Conservation (phyloP, 2,113 vertebrate genomes). For the Myrmophylax atrothorax region DNA sequence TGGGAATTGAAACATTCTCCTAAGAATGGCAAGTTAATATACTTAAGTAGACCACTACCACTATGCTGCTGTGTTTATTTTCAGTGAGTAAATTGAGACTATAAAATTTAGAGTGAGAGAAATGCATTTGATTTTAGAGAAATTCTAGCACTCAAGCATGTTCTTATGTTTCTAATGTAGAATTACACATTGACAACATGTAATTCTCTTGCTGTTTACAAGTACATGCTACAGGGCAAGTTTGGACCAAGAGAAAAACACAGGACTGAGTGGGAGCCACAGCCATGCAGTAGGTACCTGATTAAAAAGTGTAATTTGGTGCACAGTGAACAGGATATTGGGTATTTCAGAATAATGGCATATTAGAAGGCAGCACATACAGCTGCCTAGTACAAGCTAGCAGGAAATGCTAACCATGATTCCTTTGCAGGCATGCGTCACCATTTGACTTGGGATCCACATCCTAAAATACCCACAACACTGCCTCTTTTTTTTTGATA, state of each 20-base stretch:
- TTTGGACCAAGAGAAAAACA: background rate
- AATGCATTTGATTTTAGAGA: background rate
- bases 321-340: background rate
- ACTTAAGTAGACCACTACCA: background rate
- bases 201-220: background rate
- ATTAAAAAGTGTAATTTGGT: background rate
- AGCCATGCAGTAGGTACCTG: background rate
- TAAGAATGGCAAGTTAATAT: background rate
- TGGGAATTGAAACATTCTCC: constrained; percentile 30
- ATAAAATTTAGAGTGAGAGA: background rate
- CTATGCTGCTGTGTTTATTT: background rate
- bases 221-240: background rate
- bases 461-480: background rate
- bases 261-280: background rate
- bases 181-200: background rate
- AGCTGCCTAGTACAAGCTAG: background rate
- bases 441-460: background rate
- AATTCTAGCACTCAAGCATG: background rate
- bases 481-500: background rate
- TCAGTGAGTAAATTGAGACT: background rate
- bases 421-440: background rate
- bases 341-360: background rate
- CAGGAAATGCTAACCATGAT: background rate
- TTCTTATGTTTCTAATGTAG: background rate
- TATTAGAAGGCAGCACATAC: background rate